These are phyloP conservation scores for Kryptolebias ocellatus DNA, from an alignment of 2,797 vertebrate species.

Conservation along the genomic window DNA sequence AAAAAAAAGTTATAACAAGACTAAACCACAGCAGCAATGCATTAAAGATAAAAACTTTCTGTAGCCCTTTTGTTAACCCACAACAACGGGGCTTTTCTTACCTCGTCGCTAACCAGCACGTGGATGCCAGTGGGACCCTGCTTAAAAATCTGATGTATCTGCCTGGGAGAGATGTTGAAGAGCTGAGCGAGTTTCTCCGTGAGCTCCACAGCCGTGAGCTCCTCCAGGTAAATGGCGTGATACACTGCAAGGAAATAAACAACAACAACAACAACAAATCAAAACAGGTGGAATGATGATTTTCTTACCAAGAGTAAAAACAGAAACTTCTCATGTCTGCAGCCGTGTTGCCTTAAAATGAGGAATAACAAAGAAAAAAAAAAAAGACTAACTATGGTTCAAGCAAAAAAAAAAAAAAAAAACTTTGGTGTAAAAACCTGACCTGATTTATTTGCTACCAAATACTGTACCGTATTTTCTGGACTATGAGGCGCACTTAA, in stretches of 20 bases:
- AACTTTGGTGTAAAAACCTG: too few species aligned
- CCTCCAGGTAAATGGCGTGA: constrained; percentile 96
- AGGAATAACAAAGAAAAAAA: too few species aligned
- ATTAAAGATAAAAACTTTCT: not conserved
- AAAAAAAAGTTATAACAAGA: constrained; percentile 4
- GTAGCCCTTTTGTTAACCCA: not conserved
- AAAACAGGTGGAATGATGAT: not conserved
- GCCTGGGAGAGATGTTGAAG: constrained; percentile 92
- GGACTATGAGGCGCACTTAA: too few species aligned
- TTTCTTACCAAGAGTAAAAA: not conserved
- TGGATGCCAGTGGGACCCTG: constrained; percentile 97
- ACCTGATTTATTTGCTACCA: too few species aligned
- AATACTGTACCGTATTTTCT: too few species aligned
- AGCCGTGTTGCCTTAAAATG: too few species aligned
- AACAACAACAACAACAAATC: not conserved
- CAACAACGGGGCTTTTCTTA: constrained; percentile 48
- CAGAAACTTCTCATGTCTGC: not conserved
- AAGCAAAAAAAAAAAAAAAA: too few species aligned
- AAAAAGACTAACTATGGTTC: too few species aligned
- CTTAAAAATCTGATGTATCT: constrained; percentile 97
- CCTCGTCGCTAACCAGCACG: constrained; percentile 95
- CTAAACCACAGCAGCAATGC: not conserved
- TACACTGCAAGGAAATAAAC: constrained; percentile 84
- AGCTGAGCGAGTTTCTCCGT: constrained; percentile 95
- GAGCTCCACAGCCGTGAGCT: constrained; percentile 89